Evolutionary conservation across 64 coral and sea anemone species (phyloP), one percentile per base, ranked within the genome.

Genomic region (Actinia tenebrosa): DNA sequence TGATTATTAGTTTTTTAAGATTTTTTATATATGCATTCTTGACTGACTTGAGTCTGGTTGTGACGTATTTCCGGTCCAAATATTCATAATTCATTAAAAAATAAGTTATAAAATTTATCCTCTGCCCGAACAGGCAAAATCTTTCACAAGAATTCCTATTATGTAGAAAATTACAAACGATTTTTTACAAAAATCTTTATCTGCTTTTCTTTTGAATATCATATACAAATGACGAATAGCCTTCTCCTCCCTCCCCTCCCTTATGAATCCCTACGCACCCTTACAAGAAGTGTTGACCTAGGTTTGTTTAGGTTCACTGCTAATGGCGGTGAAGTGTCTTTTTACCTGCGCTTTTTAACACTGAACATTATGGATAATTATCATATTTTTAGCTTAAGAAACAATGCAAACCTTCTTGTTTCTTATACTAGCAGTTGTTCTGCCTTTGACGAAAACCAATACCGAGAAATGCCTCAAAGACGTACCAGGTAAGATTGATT

Each of bases 281-380:
- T 30, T 14, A 42, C 69, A 42, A 11, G 10, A 75, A 25, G 22
- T 75, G 69, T 81, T 81, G 79, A 81, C 79, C 79, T 17, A 10
- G 44, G 44, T 23, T 81, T 45, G 79, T 81, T 81, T 81, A 37
- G 79, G 79, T 81, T 50, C 79, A 81, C 44, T 25, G 79, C 45
- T 53, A 81, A 81, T 81, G 79, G 79, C 79, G 79, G 15, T 50
- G 79, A 81, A 81, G 79, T 81, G 79, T 16, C 2, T 53, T 81
- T 81, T 53, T 50, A 81, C 43, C 50, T 53, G 44, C 79, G 17
- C 17, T 45, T n/a, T 22, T 81, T 50, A 81, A 19, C 45, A 22
- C 79, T 45, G 18, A 50, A 81, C 79, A 81, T 79, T 79, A 79
- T 81, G 79, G 79, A 81, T 50, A 75, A 75, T 75, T 26, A 42